phyloP scores from a whole-genome alignment of 2,888 invertebrate genomes.

The Pseudanteris insignis region DNA sequence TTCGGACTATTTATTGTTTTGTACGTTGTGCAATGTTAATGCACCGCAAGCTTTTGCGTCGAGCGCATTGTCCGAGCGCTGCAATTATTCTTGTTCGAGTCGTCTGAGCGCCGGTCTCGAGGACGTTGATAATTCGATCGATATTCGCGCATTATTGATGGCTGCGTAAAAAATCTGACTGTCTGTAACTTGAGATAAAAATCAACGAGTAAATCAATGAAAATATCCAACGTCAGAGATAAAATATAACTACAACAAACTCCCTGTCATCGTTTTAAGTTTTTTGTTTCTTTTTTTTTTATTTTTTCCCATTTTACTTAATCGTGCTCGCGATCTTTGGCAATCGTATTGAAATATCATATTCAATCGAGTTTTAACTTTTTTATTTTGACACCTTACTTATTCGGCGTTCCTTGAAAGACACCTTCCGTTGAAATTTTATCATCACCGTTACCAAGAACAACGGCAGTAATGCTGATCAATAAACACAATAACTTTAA shows the following conservation, averaged over 20 bases:
- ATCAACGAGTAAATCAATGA: slow-evolving; percentile 8
- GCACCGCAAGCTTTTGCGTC: slow-evolving; percentile 21
- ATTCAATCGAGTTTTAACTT: no score
- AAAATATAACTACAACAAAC: not conserved
- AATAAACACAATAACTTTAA: slow-evolving; percentile 1
- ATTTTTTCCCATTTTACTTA: not conserved
- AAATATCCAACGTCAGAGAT: no score
- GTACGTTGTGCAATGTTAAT: slow-evolving; percentile 38
- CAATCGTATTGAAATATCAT: no score
- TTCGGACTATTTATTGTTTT: slow-evolving; percentile 31
- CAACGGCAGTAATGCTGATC: slow-evolving; percentile 7
- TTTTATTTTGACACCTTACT: not conserved
- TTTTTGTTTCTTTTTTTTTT: not conserved
- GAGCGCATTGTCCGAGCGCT: no score
- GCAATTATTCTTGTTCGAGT: slow-evolving; percentile 36
- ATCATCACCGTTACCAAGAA: slow-evolving; percentile 7
- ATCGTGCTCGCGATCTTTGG: not conserved
- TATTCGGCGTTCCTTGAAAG: slow-evolving; percentile 6
- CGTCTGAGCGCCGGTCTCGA: slow-evolving; percentile 23
- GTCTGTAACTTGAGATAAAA: slow-evolving; percentile 6
- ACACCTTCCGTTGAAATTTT: slow-evolving; percentile 4
- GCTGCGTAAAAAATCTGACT: slow-evolving; percentile 24
- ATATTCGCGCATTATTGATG: slow-evolving; percentile 34
- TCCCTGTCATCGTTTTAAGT: no score
- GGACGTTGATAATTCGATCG: slow-evolving; percentile 27